Conservation (phyloP, 2,113 vertebrate genomes). For the Lycaon pictus region DNA sequence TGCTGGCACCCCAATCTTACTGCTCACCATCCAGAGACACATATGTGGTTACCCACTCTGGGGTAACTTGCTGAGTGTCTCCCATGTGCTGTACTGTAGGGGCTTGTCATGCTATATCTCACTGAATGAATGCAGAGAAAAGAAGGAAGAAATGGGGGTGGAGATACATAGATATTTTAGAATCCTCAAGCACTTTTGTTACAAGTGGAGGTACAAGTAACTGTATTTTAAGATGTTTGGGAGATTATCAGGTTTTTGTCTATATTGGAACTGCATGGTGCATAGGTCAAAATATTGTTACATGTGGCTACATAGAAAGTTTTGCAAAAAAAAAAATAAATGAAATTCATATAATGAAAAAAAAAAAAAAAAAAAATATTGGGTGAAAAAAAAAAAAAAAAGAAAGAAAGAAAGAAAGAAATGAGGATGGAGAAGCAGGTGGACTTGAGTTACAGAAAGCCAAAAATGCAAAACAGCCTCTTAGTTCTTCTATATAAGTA, state of each 20-base stretch:
- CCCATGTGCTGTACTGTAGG: neutral
- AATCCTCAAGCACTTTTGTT: neutral
- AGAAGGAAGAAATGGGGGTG: neutral
- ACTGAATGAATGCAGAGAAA: neutral
- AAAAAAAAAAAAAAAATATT: too few species aligned
- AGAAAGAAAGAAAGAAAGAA: neutral
- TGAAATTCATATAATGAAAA: neutral
- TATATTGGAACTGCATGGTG: neutral
- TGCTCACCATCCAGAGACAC: rapidly evolving
- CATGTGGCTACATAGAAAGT: neutral
- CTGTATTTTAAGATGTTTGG: neutral
- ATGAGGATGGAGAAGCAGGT: neutral
- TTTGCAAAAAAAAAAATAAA: neutral
- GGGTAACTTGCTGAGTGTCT: neutral
- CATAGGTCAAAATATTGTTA: neutral
- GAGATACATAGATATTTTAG: neutral
- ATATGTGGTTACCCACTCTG: rapidly evolving
- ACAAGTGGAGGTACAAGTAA: neutral
- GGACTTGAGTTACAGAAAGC: too few species aligned
- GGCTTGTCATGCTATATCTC: rapidly evolving
- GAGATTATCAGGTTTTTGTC: neutral
- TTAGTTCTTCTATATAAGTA: neutral
- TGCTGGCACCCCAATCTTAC: rapidly evolving
- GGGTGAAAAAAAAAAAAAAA: too few species aligned
- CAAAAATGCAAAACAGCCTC: neutral